Conservation (phyloP, 2,888 invertebrate genomes). For the Nemapogon koenigi region DNA sequence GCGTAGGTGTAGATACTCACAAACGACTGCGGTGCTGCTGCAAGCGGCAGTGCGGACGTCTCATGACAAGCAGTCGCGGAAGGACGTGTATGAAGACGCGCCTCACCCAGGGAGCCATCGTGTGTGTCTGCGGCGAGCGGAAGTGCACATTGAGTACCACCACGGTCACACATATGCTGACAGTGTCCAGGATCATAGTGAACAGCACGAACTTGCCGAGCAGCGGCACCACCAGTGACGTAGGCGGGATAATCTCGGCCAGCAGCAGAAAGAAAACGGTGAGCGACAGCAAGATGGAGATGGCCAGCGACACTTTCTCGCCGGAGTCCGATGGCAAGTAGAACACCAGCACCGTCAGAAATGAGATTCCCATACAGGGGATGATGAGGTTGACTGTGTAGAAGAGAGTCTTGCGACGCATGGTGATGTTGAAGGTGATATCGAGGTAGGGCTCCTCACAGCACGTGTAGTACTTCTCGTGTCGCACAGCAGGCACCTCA, state of each 20-base stretch:
- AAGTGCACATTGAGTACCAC: conserved; percentile 97
- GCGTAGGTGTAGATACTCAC: conserved; percentile 29
- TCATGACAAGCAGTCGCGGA: conserved; percentile 92
- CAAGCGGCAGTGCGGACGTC: conserved; percentile 75
- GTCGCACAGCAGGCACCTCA: conserved; percentile 93
- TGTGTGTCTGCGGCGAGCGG: conserved; percentile 96
- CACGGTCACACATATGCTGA: conserved; percentile 92
- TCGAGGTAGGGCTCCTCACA: conserved; percentile 96
- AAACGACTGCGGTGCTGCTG: conserved; percentile 67
- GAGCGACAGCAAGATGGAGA: conserved; percentile 92
- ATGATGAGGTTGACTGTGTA: conserved; percentile 97
- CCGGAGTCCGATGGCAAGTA: conserved; percentile 97
- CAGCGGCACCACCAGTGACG: conserved; percentile 90
- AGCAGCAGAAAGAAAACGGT: conserved; percentile 96
- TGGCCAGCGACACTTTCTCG: conserved; percentile 97
- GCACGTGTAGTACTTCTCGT: conserved; percentile 95
- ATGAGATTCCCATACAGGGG: conserved; percentile 96
- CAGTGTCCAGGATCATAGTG: conserved; percentile 95
- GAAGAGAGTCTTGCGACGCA: conserved; percentile 94
- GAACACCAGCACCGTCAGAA: conserved; percentile 95
- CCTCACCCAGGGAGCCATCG: conserved; percentile 97
- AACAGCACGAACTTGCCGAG: conserved; percentile 94
- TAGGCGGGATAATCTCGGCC: conserved; percentile 70
- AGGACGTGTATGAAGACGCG: conserved; percentile 95
- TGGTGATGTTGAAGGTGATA: conserved; percentile 97